Percentiles rank a stretch among this genome's conserved stretches.
phyloP scores from a whole-genome alignment of 30 jellyfish, hydroid and myxozoan genomes.

The Hydractinia echinata region DNA sequence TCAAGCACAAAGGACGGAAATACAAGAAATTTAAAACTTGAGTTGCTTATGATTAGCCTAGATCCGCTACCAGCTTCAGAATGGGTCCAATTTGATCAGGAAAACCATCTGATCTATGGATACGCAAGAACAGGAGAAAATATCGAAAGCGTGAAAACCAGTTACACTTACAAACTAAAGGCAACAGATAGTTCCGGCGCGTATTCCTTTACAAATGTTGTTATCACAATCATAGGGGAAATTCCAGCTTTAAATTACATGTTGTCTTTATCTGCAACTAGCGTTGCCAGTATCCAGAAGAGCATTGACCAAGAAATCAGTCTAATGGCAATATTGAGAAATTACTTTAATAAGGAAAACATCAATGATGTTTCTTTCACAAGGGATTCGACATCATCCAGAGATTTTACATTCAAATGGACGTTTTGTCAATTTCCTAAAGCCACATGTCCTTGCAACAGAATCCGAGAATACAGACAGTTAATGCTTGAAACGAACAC shows the following conservation, averaged over 20 bases:
- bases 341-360: slow-evolving; percentile 30
- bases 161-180: slow-evolving; percentile 38
- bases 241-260: slow-evolving; percentile 28
- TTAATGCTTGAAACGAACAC: background rate
- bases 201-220: slow-evolving; percentile 52
- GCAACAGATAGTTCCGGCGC: slow-evolving; percentile 73
- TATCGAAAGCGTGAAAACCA: slow-evolving; percentile 16
- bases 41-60: slow-evolving; percentile 38
- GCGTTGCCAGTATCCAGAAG: background rate
- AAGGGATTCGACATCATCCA: slow-evolving; percentile 16
- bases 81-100: slow-evolving; percentile 71
- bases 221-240: slow-evolving; percentile 39
- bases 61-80: slow-evolving; percentile 34
- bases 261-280: background rate
- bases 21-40: slow-evolving; percentile 48
- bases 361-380: slow-evolving; percentile 48
- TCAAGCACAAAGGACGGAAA: slow-evolving; percentile 56
- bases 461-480: slow-evolving; percentile 20
- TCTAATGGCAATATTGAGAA: slow-evolving; percentile 35
- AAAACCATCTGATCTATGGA: slow-evolving; percentile 54
- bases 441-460: slow-evolving; percentile 52
- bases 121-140: slow-evolving; percentile 52
- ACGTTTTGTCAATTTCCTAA: slow-evolving; percentile 60
- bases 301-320: slow-evolving; percentile 53
- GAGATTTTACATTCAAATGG: slow-evolving; percentile 38